Percentiles rank a stretch among this genome's conserved stretches.
Evolutionary conservation across 2,888 invertebrate genomes (phyloP).

Genomic region (Meghimatium bilineatum): DNA sequence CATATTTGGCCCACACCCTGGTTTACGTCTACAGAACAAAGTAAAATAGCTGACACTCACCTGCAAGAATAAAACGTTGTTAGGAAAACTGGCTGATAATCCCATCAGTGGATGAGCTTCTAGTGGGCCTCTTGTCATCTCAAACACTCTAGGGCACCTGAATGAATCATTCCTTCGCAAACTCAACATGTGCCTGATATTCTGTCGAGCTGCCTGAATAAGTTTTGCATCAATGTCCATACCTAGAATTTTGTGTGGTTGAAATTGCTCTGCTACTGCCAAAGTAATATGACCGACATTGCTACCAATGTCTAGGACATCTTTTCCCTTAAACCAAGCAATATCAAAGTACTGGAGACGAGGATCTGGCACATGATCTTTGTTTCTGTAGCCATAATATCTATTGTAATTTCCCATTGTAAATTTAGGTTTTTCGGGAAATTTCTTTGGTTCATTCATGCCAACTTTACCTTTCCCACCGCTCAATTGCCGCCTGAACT

Average conservation of each 20-base stretch:
- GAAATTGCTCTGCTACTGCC: constrained; percentile 89
- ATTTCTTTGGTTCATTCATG: constrained; percentile 50
- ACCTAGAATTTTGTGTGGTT: constrained; percentile 90
- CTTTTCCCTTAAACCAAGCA: constrained; percentile 91
- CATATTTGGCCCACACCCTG: no score
- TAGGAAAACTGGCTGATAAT: constrained; percentile 83
- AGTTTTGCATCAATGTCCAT: constrained; percentile 95
- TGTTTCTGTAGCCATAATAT: constrained; percentile 96
- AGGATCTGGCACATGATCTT: constrained; percentile 85
- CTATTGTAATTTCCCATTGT: constrained; percentile 97
- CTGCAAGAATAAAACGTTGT: constrained; percentile 92
- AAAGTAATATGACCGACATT: constrained; percentile 97
- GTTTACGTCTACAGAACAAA: background rate
- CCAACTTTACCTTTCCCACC: constrained; percentile 40
- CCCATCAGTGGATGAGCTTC: constrained; percentile 75
- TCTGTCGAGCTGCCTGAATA: constrained; percentile 86
- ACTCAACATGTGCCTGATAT: constrained; percentile 83
- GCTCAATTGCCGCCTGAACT: constrained; percentile 53
- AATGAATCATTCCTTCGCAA: constrained; percentile 42
- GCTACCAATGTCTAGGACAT: constrained; percentile 97
- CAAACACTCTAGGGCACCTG: constrained; percentile 91
- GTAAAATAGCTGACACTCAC: constrained; percentile 79
- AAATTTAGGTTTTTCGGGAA: constrained; percentile 82
- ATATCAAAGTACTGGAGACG: constrained; percentile 89
- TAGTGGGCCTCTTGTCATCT: constrained; percentile 89